Evolutionary conservation across 2,797 vertebrate genomes (phyloP).

Genomic region (Paedocypris micromegethes): DNA sequence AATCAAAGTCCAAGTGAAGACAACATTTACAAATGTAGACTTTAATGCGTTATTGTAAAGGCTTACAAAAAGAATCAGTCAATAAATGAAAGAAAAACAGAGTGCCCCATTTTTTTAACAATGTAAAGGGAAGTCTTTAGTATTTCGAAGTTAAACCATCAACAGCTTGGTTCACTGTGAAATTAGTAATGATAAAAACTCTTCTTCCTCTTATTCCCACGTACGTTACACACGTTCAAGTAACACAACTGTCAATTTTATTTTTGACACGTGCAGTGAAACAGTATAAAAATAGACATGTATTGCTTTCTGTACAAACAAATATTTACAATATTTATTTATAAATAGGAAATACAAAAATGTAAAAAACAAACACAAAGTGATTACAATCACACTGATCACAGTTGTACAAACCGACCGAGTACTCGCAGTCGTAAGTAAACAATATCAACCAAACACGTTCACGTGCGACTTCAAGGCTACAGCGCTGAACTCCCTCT

Average conservation of each 20-base stretch:
- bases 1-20: constrained; percentile 1
- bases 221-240: not conserved
- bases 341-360: constrained; percentile 74
- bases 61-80: constrained; percentile 6
- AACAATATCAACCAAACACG: constrained; percentile 84
- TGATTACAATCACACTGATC: constrained; percentile 95
- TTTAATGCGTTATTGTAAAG: constrained; percentile 33
- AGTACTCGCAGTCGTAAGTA: constrained; percentile 79
- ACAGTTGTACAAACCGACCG: constrained; percentile 57
- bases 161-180: constrained; percentile 28
- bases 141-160: constrained; percentile 18
- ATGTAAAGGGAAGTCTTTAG: constrained; percentile 5
- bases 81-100: constrained; percentile 8
- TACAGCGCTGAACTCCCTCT: constrained; percentile 46
- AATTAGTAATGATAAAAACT: constrained; percentile 25
- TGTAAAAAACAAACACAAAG: constrained; percentile 92
- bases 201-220: not conserved
- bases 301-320: constrained; percentile 76
- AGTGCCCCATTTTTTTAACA: constrained; percentile 23
- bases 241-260: constrained; percentile 41
- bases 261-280: constrained; percentile 73
- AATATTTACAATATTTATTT: constrained; percentile 76
- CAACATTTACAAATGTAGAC: constrained; percentile 6
- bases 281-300: constrained; percentile 95
- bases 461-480: constrained; percentile 81